Conservation (phyloP, 2,888 invertebrate species). For the Drosophila kuntzei region DNA sequence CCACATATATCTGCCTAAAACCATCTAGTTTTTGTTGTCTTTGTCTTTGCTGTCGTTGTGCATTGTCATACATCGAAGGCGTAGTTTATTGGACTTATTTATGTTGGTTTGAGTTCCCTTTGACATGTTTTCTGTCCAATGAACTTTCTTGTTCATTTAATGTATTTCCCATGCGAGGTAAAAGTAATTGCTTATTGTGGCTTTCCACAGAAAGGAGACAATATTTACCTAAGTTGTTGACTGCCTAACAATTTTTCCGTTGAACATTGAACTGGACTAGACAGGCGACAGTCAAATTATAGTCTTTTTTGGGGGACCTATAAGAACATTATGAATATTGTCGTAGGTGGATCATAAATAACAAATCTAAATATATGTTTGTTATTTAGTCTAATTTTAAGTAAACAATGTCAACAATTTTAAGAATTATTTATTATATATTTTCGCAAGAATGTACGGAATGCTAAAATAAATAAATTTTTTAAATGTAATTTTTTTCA, state of each 20-base stretch:
- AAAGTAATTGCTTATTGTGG: conserved; percentile 16
- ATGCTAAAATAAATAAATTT: not conserved
- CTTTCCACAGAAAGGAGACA: not conserved
- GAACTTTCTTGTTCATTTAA: conserved; percentile 51
- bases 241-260: conserved; percentile 29
- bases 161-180: conserved; percentile 17
- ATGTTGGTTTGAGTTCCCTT: conserved; percentile 11
- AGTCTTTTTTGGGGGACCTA: too few species aligned
- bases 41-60: conserved; percentile 17
- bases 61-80: conserved; percentile 42
- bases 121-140: conserved; percentile 58
- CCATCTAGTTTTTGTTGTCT: conserved; percentile 20
- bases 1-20: conserved; percentile 23
- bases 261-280: conserved; percentile 32
- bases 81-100: conserved; percentile 63
- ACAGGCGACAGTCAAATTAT: too few species aligned
- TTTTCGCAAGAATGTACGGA: not conserved
- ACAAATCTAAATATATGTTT: conserved; percentile 6
- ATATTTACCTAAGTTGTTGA: conserved; percentile 33
- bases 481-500: not conserved
- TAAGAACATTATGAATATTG: conserved; percentile 2
- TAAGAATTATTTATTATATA: not conserved
- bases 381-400: not conserved
- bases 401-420: not conserved
- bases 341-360: conserved; percentile 12